These are phyloP conservation scores for Oncopodura yosiiana DNA, from an alignment of 1,140 invertebrate species.

Conservation along the genomic window DNA sequence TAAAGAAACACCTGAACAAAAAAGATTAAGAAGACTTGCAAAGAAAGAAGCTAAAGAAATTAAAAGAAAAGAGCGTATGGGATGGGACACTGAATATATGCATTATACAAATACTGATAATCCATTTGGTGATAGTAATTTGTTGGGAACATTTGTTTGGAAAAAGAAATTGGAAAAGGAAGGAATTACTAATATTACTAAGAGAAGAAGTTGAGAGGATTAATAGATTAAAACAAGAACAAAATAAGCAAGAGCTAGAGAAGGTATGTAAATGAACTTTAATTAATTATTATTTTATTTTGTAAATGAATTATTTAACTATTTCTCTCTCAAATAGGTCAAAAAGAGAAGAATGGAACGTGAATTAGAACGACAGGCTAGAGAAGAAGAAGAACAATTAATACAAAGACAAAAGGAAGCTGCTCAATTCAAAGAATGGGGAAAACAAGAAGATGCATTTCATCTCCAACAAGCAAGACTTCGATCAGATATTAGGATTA, in stretches of 20 bases:
- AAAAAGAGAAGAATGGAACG: slow-evolving; percentile 81
- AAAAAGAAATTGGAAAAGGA: slow-evolving; percentile 92
- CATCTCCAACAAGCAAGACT: slow-evolving; percentile 80
- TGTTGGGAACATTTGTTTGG: slow-evolving; percentile 92
- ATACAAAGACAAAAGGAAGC: slow-evolving; percentile 88
- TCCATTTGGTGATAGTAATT: slow-evolving; percentile 93
- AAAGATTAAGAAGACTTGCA: slow-evolving; percentile 67
- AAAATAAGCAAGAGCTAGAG: slow-evolving; percentile 78
- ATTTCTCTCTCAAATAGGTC: slow-evolving; percentile 49
- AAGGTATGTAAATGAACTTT: slow-evolving; percentile 48
- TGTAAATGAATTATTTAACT: not conserved
- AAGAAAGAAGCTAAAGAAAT: slow-evolving; percentile 90
- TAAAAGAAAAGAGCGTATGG: slow-evolving; percentile 77
- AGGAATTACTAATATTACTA: slow-evolving; percentile 66
- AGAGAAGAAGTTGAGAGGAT: slow-evolving; percentile 73
- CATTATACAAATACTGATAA: slow-evolving; percentile 97
- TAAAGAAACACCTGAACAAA: slow-evolving; percentile 90
- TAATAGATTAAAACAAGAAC: slow-evolving; percentile 76
- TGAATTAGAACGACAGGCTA: slow-evolving; percentile 75
- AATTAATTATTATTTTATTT: slow-evolving; percentile 1
- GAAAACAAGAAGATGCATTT: slow-evolving; percentile 87
- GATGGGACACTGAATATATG: slow-evolving; percentile 90
- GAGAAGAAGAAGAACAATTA: slow-evolving; percentile 80
- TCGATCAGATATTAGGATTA: slow-evolving; percentile 85
- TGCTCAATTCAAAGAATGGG: slow-evolving; percentile 88